phyloP scores from a whole-genome alignment of 1,140 invertebrate genomes.

The Drosophila bifasciata region DNA sequence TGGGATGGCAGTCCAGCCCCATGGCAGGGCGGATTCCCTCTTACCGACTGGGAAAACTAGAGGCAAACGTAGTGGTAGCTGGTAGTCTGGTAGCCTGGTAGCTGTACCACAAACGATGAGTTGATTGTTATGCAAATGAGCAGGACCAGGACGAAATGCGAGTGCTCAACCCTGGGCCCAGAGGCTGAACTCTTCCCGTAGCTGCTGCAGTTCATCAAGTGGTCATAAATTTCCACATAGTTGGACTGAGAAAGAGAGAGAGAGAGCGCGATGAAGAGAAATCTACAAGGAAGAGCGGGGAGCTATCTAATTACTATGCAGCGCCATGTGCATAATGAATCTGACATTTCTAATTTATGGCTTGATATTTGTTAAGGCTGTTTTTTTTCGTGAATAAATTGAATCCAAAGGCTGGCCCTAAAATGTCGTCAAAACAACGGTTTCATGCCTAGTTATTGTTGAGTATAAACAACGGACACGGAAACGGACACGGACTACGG shows the following conservation, averaged over 20 bases:
- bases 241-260: slow-evolving; percentile 19
- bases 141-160: slow-evolving; percentile 68
- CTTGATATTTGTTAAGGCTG: slow-evolving; percentile 70
- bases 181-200: not conserved
- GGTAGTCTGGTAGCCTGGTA: slow-evolving; percentile 8
- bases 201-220: slow-evolving; percentile 76
- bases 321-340: slow-evolving; percentile 81
- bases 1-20: not conserved
- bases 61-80: slow-evolving; percentile 27
- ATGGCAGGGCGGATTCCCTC: slow-evolving; percentile 14
- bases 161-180: slow-evolving; percentile 37
- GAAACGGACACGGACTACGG: slow-evolving; percentile 28
- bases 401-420: slow-evolving; percentile 61
- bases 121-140: slow-evolving; percentile 83
- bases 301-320: slow-evolving; percentile 77
- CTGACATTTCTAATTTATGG: slow-evolving; percentile 80
- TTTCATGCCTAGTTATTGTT: slow-evolving; percentile 76
- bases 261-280: slow-evolving; percentile 4
- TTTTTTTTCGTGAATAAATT: slow-evolving; percentile 52
- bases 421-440: slow-evolving; percentile 76
- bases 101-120: slow-evolving; percentile 74
- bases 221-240: slow-evolving; percentile 74
- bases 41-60: slow-evolving; percentile 2
- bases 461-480: slow-evolving; percentile 61
- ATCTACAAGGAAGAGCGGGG: slow-evolving; percentile 20